Evolutionary conservation across 2,797 vertebrate genomes (phyloP).

Genomic region (Allobates femoralis): DNA sequence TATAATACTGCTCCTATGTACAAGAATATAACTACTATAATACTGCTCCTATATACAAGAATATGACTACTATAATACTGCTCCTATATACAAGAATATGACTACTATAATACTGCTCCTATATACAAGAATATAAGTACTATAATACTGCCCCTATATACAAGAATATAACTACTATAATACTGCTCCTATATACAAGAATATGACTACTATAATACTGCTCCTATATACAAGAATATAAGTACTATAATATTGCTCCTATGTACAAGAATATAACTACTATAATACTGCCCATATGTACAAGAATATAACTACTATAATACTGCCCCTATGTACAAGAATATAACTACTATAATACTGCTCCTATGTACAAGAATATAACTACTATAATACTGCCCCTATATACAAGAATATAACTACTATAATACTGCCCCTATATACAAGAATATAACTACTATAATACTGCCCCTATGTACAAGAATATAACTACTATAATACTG

Average conservation of each 20-base stretch:
- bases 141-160: not conserved
- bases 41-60: too few species aligned
- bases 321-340: not conserved
- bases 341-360: not conserved
- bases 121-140: not conserved
- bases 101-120: too few species aligned
- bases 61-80: too few species aligned
- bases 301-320: not conserved
- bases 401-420: not conserved
- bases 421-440: not conserved
- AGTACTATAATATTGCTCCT: not conserved
- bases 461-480: not conserved
- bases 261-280: too few species aligned
- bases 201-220: constrained; percentile 7
- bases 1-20: not conserved
- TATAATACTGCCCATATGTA: not conserved
- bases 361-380: not conserved
- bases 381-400: not conserved
- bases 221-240: not conserved
- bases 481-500: constrained; percentile 5
- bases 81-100: too few species aligned
- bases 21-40: constrained; percentile 7
- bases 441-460: constrained; percentile 7
- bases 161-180: not conserved
- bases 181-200: not conserved